phyloP scores from a whole-genome alignment of 2,888 invertebrate genomes.

The Zonitis immaculata region DNA sequence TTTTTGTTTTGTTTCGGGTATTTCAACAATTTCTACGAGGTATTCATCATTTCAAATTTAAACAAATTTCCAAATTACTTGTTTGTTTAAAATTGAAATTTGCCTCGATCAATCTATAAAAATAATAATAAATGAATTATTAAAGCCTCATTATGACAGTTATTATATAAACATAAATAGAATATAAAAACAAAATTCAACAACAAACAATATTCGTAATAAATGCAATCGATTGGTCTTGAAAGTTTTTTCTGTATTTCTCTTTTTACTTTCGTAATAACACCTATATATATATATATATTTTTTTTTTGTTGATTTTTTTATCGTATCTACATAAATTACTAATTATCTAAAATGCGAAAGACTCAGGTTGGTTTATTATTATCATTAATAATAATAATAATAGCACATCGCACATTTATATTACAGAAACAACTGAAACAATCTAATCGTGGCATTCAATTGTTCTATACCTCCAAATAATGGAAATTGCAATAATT shows the following conservation, averaged over 20 bases:
- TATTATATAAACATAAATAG: constrained; percentile 7
- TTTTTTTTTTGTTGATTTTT: no score
- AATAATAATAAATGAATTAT: constrained; percentile 12
- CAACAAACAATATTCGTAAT: constrained; percentile 6
- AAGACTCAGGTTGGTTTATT: constrained; percentile 17
- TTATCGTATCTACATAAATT: no score
- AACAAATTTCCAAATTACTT: no score
- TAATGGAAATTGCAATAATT: no score
- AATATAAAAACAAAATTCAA: constrained; percentile 14
- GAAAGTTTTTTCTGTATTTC: background rate
- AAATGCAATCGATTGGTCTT: constrained; percentile 19
- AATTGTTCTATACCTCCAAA: no score
- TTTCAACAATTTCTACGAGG: constrained; percentile 2
- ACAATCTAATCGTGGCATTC: no score
- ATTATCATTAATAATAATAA: constrained; percentile 3
- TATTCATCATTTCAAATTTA: no score
- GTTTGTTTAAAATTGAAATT: no score
- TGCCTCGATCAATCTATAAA: background rate
- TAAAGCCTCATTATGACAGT: constrained; percentile 17
- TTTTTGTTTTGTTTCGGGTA: background rate
- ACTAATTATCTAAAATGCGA: constrained; percentile 3
- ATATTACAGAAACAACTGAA: no score
- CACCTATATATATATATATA: no score
- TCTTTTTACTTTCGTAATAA: no score
- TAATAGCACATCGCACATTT: background rate